Evolutionary conservation across 1,140 invertebrate genomes (phyloP).

Genomic region (Protaetia brevitarsis): DNA sequence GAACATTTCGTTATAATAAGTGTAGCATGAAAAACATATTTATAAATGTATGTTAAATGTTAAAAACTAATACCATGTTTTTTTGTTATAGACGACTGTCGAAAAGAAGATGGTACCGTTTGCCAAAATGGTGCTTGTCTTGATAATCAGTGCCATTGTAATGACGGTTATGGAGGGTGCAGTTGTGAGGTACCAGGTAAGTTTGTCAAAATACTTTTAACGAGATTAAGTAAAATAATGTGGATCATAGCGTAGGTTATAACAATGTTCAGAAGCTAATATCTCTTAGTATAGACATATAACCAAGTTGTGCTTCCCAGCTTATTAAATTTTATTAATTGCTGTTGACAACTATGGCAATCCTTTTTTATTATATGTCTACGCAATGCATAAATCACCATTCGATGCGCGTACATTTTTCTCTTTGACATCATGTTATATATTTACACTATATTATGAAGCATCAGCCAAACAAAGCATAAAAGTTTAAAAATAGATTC

Average conservation of each 20-base stretch:
- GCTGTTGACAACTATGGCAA: too few species aligned
- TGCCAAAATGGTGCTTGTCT: conserved; percentile 92
- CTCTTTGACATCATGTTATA: too few species aligned
- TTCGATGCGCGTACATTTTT: too few species aligned
- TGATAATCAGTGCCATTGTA: conserved; percentile 91
- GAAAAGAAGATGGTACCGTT: conserved; percentile 75
- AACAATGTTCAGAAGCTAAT: background rate
- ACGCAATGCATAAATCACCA: too few species aligned
- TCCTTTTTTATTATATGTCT: too few species aligned
- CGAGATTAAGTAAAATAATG: too few species aligned
- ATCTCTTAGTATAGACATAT: background rate
- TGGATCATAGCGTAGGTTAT: background rate
- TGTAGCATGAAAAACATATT: background rate
- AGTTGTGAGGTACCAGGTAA: conserved; percentile 90
- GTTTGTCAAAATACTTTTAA: conserved; percentile 39
- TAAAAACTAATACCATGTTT: background rate
- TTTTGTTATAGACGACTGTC: conserved; percentile 77
- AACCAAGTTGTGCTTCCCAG: too few species aligned
- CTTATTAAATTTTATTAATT: too few species aligned
- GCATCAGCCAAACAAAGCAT: background rate
- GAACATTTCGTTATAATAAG: background rate
- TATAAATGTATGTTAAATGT: background rate
- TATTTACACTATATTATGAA: too few species aligned
- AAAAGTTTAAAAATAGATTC: too few species aligned
- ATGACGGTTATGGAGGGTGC: conserved; percentile 91